Conservation (phyloP, 2,797 vertebrate genomes). For the Chromobotia macracanthus region DNA sequence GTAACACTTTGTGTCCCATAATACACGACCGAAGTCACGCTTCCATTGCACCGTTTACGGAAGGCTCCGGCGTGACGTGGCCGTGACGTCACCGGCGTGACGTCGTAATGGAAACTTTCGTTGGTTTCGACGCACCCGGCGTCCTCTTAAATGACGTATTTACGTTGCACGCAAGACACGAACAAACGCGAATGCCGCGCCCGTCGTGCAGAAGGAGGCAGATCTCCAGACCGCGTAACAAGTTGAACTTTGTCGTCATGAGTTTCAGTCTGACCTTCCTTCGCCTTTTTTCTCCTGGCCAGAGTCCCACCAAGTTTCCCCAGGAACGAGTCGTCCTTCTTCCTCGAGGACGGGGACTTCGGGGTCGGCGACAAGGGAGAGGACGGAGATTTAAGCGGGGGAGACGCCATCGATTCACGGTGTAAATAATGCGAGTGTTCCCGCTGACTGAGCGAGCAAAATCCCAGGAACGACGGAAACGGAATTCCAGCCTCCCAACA, state of each 20-base stretch:
- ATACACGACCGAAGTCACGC: too few species aligned
- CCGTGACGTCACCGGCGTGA: neutral
- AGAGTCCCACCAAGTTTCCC: conserved; percentile 94
- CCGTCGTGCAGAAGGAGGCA: too few species aligned
- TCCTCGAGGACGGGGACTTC: conserved; percentile 89
- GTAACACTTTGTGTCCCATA: too few species aligned
- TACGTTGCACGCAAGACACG: neutral
- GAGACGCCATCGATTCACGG: conserved; percentile 82
- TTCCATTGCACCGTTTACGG: too few species aligned
- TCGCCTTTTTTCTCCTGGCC: conserved; percentile 92
- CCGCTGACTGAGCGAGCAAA: conserved; percentile 31
- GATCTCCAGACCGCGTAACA: too few species aligned
- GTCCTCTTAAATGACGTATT: too few species aligned
- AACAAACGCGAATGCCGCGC: neutral
- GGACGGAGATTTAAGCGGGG: conserved; percentile 92
- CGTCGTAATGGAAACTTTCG: neutral
- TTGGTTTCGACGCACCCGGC: neutral
- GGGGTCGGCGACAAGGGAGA: conserved; percentile 88
- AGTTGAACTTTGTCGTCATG: too few species aligned
- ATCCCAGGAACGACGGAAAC: conserved; percentile 90
- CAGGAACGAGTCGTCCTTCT: conserved; percentile 95
- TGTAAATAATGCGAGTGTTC: neutral
- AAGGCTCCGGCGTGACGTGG: too few species aligned
- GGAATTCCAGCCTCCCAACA: conserved; percentile 83
- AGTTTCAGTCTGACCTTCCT: too few species aligned